A percentile compares a stretch with the other conserved stretches of the same genome.
These are phyloP conservation scores for Bombyx huttoni DNA, from an alignment of 2,888 invertebrate genomes.

Conservation along the genomic window DNA sequence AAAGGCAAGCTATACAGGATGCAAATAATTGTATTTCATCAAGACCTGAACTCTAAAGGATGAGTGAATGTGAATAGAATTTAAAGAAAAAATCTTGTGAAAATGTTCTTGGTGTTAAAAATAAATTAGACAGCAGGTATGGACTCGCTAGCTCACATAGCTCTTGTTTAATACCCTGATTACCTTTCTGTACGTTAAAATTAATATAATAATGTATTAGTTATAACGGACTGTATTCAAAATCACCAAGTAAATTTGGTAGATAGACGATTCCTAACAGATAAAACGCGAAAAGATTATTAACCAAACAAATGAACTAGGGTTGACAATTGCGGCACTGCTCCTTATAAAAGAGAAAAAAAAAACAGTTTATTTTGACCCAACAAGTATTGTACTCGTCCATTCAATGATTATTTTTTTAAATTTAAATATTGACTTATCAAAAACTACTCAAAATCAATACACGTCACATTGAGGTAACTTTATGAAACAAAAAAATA, in stretches of 20 bases:
- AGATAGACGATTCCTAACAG: no score
- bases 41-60: no score
- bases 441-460: conserved; percentile 67
- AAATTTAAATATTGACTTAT: conserved; percentile 64
- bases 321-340: no score
- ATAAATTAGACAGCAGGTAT: neutral
- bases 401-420: conserved; percentile 38
- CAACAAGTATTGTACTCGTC: conserved; percentile 35
- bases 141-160: neutral
- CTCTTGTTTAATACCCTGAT: conserved; percentile 56
- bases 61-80: no score
- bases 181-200: conserved; percentile 35
- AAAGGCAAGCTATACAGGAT: no score
- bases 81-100: neutral
- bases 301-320: no score
- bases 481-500: conserved; percentile 58
- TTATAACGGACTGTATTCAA: neutral
- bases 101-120: neutral
- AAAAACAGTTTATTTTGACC: conserved; percentile 7
- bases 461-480: conserved; percentile 53
- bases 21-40: no score
- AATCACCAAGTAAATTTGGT: neutral
- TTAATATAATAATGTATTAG: conserved; percentile 6
- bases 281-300: no score
- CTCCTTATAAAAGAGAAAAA: conserved; percentile 1